Base-by-base conservation (phyloP, 2,113 vertebrate species). In the Caretta caretta region DNA sequence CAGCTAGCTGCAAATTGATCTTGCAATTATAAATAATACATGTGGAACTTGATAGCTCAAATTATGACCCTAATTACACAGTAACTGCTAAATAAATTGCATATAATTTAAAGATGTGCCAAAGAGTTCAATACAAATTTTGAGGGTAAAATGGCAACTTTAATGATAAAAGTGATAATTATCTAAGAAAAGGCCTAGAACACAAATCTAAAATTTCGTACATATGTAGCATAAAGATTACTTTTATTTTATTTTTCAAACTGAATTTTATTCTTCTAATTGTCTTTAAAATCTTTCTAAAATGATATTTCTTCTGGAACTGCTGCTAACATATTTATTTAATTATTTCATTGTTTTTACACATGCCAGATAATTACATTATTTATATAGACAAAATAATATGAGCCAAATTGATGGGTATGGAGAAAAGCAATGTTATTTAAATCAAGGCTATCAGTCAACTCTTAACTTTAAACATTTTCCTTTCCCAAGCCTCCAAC, bases 11-110 rank as follows among this genome's bases (percentile, higher is more conserved):
- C 91, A 97, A 97, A 91, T 87, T 95, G 83, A 92, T 97, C 92
- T 97, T 69, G 6, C 76, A 96, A 90, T 96, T 97, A 96, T 90
- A 94, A 96, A 93, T 95, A 72, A 85, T 92, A 87, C 16, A 38
- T 94, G 92, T 92, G 69, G 59, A 97, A 97, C 80, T 88, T 81
- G 88, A 82, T 90, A 90, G 57, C 84, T 95, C 72, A 97, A 96
- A 96, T 97, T 95, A 95, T 96, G 78, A 96, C 84, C 94, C 31
- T 96, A 98, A 97, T 97, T 96, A 88, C 88, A 93, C 29, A 90
- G 72, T 94, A 94, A 94, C 80, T 92, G 80, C 50, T 97, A 97
- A 97, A 96, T 97, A 97, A 97, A 97, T 93, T 94, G 22, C 85
- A 94, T 94, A 92, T 96, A 95, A 97, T 97, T 96, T 94, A 97